phyloP scores from a whole-genome alignment of 2,888 invertebrate genomes.

The Aspidapion aeneum region DNA sequence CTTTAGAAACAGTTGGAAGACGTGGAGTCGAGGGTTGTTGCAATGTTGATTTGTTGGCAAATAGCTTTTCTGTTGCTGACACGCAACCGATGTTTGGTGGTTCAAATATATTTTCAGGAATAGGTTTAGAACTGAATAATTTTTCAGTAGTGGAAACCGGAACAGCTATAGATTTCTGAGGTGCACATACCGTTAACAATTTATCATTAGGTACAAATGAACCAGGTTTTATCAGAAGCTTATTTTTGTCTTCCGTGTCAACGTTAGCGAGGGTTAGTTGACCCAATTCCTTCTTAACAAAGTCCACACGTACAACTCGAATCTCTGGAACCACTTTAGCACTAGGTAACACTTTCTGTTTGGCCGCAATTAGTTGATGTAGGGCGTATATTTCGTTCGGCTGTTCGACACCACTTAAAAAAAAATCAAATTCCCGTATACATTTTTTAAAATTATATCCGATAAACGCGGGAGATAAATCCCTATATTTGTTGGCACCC shows the following conservation, averaged over 20 bases:
- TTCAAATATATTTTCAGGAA: too few species aligned
- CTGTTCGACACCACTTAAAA: conserved; percentile 72
- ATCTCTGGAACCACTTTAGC: conserved; percentile 17
- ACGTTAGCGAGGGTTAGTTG: conserved; percentile 6
- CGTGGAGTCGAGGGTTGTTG: not conserved
- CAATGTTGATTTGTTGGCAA: not conserved
- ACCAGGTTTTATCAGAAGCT: too few species aligned
- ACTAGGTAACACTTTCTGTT: conserved; percentile 29
- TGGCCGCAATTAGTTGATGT: conserved; percentile 51
- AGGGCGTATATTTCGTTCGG: conserved; percentile 73
- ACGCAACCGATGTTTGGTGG: conserved; percentile 14
- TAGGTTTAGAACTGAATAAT: conserved; percentile 39
- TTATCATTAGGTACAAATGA: too few species aligned
- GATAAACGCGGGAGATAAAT: too few species aligned
- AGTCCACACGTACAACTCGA: conserved; percentile 14
- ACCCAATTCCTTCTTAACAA: conserved; percentile 10
- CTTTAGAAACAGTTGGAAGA: not conserved
- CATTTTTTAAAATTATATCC: too few species aligned
- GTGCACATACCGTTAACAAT: conserved; percentile 14
- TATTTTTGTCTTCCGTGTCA: not conserved
- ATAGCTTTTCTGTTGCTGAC: not conserved
- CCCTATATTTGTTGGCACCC: too few species aligned
- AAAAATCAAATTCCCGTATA: too few species aligned
- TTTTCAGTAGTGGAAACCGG: conserved; percentile 43
- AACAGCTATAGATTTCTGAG: conserved; percentile 8